phyloP scores from a whole-genome alignment of 2,113 vertebrate genomes.

The Brachionichthys hirsutus region DNA sequence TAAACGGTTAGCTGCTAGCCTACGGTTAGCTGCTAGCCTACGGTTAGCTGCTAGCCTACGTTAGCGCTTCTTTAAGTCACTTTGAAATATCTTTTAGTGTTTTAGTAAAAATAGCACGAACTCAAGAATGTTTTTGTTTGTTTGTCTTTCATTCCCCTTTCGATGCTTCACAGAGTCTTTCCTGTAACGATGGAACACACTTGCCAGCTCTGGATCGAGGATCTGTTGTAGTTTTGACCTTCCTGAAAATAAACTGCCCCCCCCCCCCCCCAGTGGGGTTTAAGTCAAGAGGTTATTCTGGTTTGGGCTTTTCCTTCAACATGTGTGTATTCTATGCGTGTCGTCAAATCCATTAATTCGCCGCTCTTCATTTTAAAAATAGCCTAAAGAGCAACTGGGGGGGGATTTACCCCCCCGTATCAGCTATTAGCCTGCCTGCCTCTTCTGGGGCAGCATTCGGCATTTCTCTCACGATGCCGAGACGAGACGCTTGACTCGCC shows the following conservation, averaged over 20 bases:
- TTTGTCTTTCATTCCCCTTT: not conserved
- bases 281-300: conserved; percentile 1
- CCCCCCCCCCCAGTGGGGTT: not conserved
- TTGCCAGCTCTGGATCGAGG: not conserved
- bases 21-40: too few species aligned
- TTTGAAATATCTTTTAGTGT: too few species aligned
- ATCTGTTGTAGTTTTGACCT: too few species aligned
- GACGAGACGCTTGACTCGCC: not conserved
- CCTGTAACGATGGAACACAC: not conserved
- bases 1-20: not conserved
- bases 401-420: conserved; percentile 59
- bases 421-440: conserved; percentile 57
- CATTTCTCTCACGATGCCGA: conserved; percentile 3
- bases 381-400: conserved; percentile 61
- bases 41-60: too few species aligned
- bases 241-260: not conserved
- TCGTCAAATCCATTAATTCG: conserved; percentile 49
- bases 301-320: conserved; percentile 20
- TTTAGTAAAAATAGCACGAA: too few species aligned
- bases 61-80: too few species aligned
- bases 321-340: conserved; percentile 22
- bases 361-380: conserved; percentile 58
- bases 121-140: too few species aligned
- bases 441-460: conserved; percentile 30
- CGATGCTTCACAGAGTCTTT: too few species aligned